Conservation (phyloP, 2,888 invertebrate genomes). For the Apantesis nais region DNA sequence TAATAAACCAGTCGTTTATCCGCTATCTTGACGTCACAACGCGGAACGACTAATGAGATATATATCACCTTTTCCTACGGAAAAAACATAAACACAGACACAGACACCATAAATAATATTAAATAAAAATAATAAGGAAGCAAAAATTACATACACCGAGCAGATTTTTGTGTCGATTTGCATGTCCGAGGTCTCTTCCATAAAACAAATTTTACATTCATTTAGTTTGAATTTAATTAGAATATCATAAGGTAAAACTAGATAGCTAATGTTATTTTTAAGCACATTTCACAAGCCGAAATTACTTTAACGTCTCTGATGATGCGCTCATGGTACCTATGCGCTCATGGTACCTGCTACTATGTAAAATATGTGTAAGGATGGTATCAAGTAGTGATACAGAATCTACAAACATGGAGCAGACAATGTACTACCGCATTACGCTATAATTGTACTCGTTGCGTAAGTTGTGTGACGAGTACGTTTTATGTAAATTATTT, state of each 20-base stretch:
- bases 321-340: background rate
- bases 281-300: background rate
- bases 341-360: background rate
- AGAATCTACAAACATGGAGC: slow-evolving; percentile 9
- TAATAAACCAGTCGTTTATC: background rate
- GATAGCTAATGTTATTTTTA: background rate
- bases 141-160: background rate
- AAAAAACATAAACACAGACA: background rate
- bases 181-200: background rate
- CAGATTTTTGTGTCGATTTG: background rate
- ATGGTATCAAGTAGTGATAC: slow-evolving; percentile 11
- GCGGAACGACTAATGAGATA: background rate
- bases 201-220: background rate
- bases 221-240: background rate
- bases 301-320: background rate
- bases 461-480: slow-evolving; percentile 3
- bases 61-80: background rate
- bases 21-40: background rate
- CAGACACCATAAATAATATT: background rate
- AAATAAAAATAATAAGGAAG: slow-evolving; percentile 4
- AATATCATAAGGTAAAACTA: background rate
- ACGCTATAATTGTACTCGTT: slow-evolving; percentile 5
- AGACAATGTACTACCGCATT: slow-evolving; percentile 13
- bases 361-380: slow-evolving; percentile 10
- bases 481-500: background rate